Base-by-base conservation (phyloP, 2,888 invertebrate species). In the Drosophila anomalata region DNA sequence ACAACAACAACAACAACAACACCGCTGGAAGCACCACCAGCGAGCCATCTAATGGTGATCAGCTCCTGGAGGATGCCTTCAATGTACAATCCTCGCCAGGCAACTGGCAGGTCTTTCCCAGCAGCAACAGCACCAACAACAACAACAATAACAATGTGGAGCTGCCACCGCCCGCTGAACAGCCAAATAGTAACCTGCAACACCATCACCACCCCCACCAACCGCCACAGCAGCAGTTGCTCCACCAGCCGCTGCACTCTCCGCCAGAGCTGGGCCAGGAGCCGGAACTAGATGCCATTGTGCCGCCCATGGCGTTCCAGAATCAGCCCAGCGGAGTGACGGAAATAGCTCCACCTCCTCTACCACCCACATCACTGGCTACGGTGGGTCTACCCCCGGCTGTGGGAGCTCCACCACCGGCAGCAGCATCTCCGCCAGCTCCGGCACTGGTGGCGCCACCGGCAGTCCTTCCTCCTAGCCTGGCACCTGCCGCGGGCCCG, bases 61-160 rank as follows among this genome's bases (percentile, higher is more conserved):
- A 93, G 90, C 89, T 92, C 17, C 92, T 94, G 75, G 93, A 93
- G 62, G 94, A 94, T 75, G 94, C 94, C 85, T 94, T 95, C 90
- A 92, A 91, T 14, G 90, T 92, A 8, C 91, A 91, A 47, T 53
- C 55, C 22, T 56, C 69, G 48, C 92, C 92, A 51, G 93, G 55
- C 52, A 78, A 58, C 52, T 85, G 84, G 84, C 70, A 82, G 12
- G 78, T 60, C 7, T 82, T 82, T 63, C 62, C 67, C 36, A 53
- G 51, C 39, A 58, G 36, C 17, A 60, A 1, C 36, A 53, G 51
- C 39, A 58, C 31, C 17, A 60, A 1, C 31, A 57, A 42, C 39
- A 59, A 46, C 14, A 58, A 1, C 36, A 73, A 36, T n/a, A 36
- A 17, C 17, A 69, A 53, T 24, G 42, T 62, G 44, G 75, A 71